Evolutionary conservation across 2,797 vertebrate species (phyloP).

Genomic region (Urocyon cinereoargenteus): DNA sequence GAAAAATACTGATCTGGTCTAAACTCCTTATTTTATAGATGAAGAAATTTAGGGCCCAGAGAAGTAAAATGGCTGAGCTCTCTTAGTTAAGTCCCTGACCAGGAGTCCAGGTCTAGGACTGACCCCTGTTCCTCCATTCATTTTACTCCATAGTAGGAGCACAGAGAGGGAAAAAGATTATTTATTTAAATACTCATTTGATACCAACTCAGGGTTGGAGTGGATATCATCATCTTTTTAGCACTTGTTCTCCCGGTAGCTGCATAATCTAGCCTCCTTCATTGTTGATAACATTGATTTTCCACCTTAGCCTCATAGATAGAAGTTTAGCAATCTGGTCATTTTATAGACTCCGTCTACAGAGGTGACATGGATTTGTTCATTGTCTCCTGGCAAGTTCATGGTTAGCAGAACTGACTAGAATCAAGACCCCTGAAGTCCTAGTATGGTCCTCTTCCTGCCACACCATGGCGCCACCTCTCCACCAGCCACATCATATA

Average conservation of each 20-base stretch:
- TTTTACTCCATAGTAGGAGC: neutral
- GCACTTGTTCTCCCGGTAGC: slow-evolving; percentile 12
- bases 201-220: accelerated
- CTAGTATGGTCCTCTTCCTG: neutral
- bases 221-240: neutral
- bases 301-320: neutral
- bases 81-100: neutral
- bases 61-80: neutral
- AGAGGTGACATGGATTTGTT: neutral
- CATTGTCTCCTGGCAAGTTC: neutral
- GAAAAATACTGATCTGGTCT: neutral
- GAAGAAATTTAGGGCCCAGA: neutral
- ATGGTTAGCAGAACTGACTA: neutral
- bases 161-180: neutral
- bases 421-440: neutral
- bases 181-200: slow-evolving; percentile 34
- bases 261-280: neutral
- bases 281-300: slow-evolving; percentile 27
- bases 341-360: neutral
- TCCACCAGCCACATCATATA: neutral
- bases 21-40: neutral
- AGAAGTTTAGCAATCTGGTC: neutral
- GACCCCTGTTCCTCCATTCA: neutral
- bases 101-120: neutral
- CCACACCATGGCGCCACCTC: accelerated